Conservation (phyloP, 2,113 vertebrate genomes). For the Glareola pratincola region DNA sequence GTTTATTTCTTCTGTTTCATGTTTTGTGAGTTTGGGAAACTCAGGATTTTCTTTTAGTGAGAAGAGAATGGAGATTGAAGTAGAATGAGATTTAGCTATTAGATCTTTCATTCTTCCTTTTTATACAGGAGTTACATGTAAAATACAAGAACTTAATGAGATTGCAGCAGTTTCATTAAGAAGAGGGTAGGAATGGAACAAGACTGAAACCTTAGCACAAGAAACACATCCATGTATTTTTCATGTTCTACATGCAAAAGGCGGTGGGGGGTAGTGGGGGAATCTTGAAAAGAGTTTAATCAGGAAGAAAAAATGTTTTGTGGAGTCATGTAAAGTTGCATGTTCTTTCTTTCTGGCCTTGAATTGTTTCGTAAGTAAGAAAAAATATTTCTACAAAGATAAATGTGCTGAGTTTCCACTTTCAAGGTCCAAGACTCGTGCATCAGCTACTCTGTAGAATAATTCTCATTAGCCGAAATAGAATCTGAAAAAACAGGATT, state of each 20-base stretch:
- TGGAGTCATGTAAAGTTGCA: background rate
- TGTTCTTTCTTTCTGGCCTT: background rate
- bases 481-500: background rate
- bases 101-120: background rate
- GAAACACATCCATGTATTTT: background rate
- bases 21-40: background rate
- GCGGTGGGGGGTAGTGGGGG: too few species aligned
- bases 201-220: background rate
- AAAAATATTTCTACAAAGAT: background rate
- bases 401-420: background rate
- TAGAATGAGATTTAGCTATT: background rate
- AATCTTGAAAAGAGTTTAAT: background rate
- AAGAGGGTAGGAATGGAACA: background rate
- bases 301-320: background rate
- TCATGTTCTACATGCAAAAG: background rate
- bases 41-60: background rate
- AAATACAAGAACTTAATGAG: background rate
- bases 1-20: background rate
- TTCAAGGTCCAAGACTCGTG: background rate
- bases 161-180: background rate
- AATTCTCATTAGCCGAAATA: background rate
- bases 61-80: background rate
- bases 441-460: background rate
- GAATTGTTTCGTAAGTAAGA: background rate
- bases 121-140: background rate